These are phyloP conservation scores for Drosophila lacertosa DNA, from an alignment of 1,140 invertebrate species.

Conservation along the genomic window DNA sequence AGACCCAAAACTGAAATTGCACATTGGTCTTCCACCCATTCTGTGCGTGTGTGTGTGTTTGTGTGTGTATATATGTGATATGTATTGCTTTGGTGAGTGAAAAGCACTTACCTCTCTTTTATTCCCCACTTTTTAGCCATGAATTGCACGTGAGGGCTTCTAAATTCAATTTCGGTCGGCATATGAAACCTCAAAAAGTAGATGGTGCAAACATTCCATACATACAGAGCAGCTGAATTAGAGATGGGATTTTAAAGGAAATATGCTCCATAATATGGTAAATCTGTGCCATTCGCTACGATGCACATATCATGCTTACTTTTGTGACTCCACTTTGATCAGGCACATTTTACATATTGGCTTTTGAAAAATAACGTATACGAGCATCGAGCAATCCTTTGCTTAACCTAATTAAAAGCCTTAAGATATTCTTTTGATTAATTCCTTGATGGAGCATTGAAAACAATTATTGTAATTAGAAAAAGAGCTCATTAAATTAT, in stretches of 20 bases:
- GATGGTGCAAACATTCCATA: conserved; percentile 10
- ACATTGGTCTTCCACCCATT: conserved; percentile 42
- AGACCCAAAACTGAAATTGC: conserved; percentile 68
- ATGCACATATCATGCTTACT: too few species aligned
- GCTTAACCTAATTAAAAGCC: too few species aligned
- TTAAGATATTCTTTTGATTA: too few species aligned
- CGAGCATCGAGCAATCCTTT: too few species aligned
- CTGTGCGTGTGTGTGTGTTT: not conserved
- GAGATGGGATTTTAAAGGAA: not conserved
- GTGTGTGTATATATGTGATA: conserved; percentile 7
- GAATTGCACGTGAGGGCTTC: conserved; percentile 22
- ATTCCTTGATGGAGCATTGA: too few species aligned
- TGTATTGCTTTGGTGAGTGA: conserved; percentile 41
- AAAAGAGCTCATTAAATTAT: too few species aligned
- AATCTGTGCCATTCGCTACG: not conserved
- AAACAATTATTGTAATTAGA: too few species aligned
- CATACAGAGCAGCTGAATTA: conserved; percentile 6
- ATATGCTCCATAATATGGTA: not conserved
- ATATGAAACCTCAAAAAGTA: conserved; percentile 25
- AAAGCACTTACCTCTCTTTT: conserved; percentile 69
- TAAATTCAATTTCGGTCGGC: conserved; percentile 35
- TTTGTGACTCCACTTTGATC: not conserved
- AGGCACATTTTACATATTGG: too few species aligned
- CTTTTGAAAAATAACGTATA: too few species aligned
- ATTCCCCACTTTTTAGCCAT: conserved; percentile 34